Percentiles rank a stretch among this genome's conserved stretches.
These are phyloP conservation scores for Theonella swinhoei DNA, from an alignment of 37 sponge, comb jelly and placozoan species.

Conservation along the genomic window DNA sequence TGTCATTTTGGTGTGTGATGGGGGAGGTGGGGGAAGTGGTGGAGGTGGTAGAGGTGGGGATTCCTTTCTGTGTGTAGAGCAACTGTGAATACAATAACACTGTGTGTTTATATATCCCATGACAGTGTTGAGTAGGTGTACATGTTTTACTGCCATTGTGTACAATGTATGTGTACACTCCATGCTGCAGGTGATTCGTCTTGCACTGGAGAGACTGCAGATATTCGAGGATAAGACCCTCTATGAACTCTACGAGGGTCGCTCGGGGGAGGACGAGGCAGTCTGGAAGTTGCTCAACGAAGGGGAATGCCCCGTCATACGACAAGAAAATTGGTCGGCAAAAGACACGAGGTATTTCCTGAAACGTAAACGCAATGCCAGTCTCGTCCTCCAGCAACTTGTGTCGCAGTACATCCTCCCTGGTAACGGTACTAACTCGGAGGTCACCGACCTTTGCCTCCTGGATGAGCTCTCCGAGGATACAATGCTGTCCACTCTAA, in stretches of 20 bases:
- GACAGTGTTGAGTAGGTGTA: too few species aligned
- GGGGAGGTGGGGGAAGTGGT: too few species aligned
- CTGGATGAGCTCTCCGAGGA: slow-evolving; percentile 85
- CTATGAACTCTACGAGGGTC: slow-evolving; percentile 55
- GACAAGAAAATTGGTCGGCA: slow-evolving; percentile 20
- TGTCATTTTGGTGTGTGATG: too few species aligned
- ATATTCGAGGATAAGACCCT: slow-evolving; percentile 70
- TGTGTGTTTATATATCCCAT: too few species aligned
- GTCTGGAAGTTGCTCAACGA: slow-evolving; percentile 25
- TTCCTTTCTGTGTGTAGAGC: too few species aligned
- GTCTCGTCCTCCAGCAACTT: slow-evolving; percentile 41
- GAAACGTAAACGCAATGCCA: slow-evolving; percentile 21
- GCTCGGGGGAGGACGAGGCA: slow-evolving; percentile 13
- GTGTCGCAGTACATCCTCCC: slow-evolving; percentile 39
- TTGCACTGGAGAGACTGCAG: slow-evolving; percentile 59
- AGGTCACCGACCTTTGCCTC: slow-evolving; percentile 79
- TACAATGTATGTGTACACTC: too few species aligned
- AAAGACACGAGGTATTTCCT: slow-evolving; percentile 38
- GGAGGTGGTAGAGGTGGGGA: too few species aligned
- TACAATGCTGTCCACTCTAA: slow-evolving; percentile 76
- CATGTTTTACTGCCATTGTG: too few species aligned
- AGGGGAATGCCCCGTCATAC: slow-evolving; percentile 36
- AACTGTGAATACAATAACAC: background rate
- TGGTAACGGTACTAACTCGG: slow-evolving; percentile 5
- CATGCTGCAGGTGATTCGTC: slow-evolving; percentile 65